Percentiles rank a stretch among this genome's conserved stretches.
Evolutionary conservation across 2,888 invertebrate species (phyloP).

Genomic region (Dicycla oo): DNA sequence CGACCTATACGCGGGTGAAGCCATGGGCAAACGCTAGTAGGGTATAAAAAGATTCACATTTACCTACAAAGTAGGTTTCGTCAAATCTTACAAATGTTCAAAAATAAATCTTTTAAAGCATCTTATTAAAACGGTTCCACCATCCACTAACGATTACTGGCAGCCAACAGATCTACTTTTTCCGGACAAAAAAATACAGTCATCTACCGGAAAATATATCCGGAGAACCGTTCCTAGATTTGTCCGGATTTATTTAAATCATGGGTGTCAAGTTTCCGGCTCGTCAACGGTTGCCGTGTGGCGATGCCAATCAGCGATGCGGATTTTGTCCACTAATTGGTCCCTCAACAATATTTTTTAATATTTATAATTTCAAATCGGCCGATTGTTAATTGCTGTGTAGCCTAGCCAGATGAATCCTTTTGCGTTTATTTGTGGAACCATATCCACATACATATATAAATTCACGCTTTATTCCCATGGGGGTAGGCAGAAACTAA

Average conservation of each 20-base stretch:
- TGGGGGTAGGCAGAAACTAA: background rate
- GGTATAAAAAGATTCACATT: background rate
- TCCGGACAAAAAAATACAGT: slow-evolving; percentile 25
- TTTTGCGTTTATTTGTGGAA: background rate
- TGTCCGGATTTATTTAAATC: slow-evolving; percentile 44
- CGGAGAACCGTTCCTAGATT: slow-evolving; percentile 39
- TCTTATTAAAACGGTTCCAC: background rate
- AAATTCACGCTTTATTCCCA: too few relatives aligned
- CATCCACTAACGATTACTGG: slow-evolving; percentile 25
- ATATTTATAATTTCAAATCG: slow-evolving; percentile 57
- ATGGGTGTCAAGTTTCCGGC: slow-evolving; percentile 52
- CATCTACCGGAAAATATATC: slow-evolving; percentile 33
- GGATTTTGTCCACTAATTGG: slow-evolving; percentile 62
- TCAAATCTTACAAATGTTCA: background rate
- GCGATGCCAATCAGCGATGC: slow-evolving; percentile 60
- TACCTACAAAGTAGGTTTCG: background rate
- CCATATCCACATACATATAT: too few relatives aligned
- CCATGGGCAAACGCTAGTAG: too few relatives aligned
- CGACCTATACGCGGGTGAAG: fast-evolving
- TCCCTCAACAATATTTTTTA: slow-evolving; percentile 48
- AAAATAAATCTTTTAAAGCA: background rate
- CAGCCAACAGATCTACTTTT: slow-evolving; percentile 29
- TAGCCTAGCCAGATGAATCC: slow-evolving; percentile 24
- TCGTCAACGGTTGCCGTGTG: slow-evolving; percentile 53
- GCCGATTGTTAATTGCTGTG: slow-evolving; percentile 42